A percentile compares a stretch with the other conserved stretches of the same genome.
Evolutionary conservation across 1,140 invertebrate genomes (phyloP).

Genomic region (Nymphalis io): DNA sequence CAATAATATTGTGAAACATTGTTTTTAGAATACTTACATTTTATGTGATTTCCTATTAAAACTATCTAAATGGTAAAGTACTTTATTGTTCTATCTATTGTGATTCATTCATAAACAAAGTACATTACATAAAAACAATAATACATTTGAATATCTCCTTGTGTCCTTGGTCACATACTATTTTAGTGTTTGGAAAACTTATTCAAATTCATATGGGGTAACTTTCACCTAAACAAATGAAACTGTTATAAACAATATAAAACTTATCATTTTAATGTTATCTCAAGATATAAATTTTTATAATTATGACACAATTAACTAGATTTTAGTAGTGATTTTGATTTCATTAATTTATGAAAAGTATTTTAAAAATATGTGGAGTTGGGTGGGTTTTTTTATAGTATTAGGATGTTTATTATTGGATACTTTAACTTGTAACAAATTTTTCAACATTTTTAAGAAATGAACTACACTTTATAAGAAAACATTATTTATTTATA

Average conservation of each 20-base stretch:
- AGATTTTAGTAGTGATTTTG: too few relatives aligned
- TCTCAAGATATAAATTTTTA: neutral
- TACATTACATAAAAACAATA: slow-evolving; percentile 20
- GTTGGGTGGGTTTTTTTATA: too few relatives aligned
- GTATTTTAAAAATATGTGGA: too few relatives aligned
- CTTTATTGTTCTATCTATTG: slow-evolving; percentile 35
- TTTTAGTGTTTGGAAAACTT: neutral
- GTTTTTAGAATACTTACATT: slow-evolving; percentile 11
- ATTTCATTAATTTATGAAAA: too few relatives aligned
- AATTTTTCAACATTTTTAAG: too few relatives aligned
- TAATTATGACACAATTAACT: too few relatives aligned
- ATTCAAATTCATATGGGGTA: neutral
- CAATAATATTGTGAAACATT: slow-evolving; percentile 5
- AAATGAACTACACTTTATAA: too few relatives aligned
- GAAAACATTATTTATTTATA: too few relatives aligned
- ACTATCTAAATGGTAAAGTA: slow-evolving; percentile 30
- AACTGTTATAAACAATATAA: slow-evolving; percentile 8
- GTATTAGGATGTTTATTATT: too few relatives aligned
- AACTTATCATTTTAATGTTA: slow-evolving; percentile 4
- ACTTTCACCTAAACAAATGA: slow-evolving; percentile 16
- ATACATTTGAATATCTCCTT: neutral
- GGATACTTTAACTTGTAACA: too few relatives aligned
- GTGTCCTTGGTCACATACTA: neutral
- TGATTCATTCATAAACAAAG: slow-evolving; percentile 37
- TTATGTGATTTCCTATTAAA: slow-evolving; percentile 1